Percentiles rank a stretch among this genome's conserved stretches.
Conservation (phyloP, 2,113 vertebrate species). For the Crotalus helleri region DNA sequence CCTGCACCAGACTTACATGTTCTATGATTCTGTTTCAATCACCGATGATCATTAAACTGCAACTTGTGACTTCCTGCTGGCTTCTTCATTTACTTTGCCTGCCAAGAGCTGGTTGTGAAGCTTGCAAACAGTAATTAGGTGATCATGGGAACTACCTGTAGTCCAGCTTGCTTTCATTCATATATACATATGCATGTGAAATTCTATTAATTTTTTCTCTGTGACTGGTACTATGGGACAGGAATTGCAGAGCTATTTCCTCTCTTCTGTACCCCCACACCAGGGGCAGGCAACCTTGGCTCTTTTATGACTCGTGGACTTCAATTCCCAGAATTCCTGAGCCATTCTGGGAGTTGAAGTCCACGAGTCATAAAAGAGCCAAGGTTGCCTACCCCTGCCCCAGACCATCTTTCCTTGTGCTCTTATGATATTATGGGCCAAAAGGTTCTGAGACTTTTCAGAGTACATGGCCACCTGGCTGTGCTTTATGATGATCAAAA, state of each 20-base stretch:
- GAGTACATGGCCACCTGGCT: background rate
- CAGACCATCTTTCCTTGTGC: background rate
- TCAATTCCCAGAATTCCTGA: no score
- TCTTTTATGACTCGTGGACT: no score
- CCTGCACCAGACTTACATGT: background rate
- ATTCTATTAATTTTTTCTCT: background rate
- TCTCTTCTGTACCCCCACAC: background rate
- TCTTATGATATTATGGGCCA: background rate
- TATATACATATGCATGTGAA: background rate
- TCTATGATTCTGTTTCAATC: background rate
- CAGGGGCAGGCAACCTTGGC: no score
- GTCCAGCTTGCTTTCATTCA: background rate
- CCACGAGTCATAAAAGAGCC: no score
- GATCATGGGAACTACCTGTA: background rate
- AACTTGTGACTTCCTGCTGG: background rate
- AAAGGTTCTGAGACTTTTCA: background rate
- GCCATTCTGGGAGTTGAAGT: no score
- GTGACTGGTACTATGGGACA: background rate
- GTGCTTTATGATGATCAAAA: background rate
- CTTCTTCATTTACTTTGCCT: background rate
- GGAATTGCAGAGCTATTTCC: background rate
- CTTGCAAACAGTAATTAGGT: background rate
- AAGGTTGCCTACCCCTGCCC: background rate
- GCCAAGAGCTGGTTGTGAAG: background rate
- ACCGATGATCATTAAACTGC: background rate